Percentiles rank a stretch among this genome's conserved stretches.
Evolutionary conservation across 2,113 vertebrate genomes (phyloP).

Genomic region (Orycteropus afer): DNA sequence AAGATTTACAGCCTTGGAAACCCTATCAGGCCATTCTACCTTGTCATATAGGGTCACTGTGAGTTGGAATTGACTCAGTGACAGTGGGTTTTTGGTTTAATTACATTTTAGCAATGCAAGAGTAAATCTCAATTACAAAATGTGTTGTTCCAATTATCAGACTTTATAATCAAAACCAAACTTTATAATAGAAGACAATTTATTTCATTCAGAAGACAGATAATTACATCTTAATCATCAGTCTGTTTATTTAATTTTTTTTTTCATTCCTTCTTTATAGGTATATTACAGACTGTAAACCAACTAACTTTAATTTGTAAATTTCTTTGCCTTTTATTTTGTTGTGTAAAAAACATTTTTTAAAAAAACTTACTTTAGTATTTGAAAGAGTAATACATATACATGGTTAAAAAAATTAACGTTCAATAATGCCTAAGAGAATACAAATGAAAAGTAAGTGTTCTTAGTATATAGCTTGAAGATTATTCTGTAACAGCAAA

Average conservation of each 20-base stretch:
- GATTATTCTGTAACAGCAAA: neutral
- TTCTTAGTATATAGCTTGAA: conserved; percentile 4
- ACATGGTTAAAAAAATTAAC: too few relatives aligned
- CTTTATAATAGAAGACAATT: neutral
- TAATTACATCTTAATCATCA: neutral
- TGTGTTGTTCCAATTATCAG: neutral
- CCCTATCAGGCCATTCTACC: too few relatives aligned
- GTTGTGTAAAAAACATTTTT: neutral
- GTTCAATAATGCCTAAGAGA: neutral
- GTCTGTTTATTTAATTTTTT: conserved; percentile 8
- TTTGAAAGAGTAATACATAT: too few relatives aligned
- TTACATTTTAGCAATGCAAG: neutral
- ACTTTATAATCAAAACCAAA: too few relatives aligned
- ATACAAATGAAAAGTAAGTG: conserved; percentile 1
- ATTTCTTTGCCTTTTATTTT: conserved; percentile 26
- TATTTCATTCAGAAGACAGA: neutral
- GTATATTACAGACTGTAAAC: neutral
- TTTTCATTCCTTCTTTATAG: neutral
- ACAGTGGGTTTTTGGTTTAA: too few relatives aligned
- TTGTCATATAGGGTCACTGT: too few relatives aligned
- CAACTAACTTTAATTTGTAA: neutral
- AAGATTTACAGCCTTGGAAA: too few relatives aligned
- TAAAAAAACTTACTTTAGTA: neutral
- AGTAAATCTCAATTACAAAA: neutral
- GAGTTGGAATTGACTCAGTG: too few relatives aligned